Evolutionary conservation across 2,888 invertebrate genomes (phyloP), one percentile per base, ranked within the genome.

Genomic region (Chironomus tentans): DNA sequence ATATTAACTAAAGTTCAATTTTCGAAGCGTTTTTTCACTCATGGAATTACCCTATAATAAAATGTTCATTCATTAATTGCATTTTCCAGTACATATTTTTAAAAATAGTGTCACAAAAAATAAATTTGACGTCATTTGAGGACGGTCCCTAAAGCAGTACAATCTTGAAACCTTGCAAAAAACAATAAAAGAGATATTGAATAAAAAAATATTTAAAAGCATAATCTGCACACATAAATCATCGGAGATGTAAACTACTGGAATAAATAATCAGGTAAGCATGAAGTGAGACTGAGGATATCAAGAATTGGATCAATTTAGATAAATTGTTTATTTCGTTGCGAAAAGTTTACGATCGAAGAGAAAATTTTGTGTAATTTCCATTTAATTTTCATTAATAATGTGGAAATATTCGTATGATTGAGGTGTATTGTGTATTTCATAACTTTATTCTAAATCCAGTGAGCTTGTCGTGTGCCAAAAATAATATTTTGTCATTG

Each of bases 231-330:
- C 56, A 56, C 15, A 65, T 24, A 65, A 65, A 56, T 56, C 56
- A 38, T 38, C 38, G 38, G 56, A 24, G 65, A 65, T 65, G 65
- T 65, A 65, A 65, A 65, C 65, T 65, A 65, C 65, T 65, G 65
- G 65, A 65, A 65, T 65, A 65, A 24, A 13, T 65, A 4, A 21
- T 12, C 7, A 56, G 22, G 22, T 65, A 65, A 65, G 21, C 7
- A 5, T 22, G 13, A 2, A 12, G n/a, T 65, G 24, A 24, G 13
- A n/a, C 21, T 13, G 38, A 38, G 10, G 38, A 38, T 38, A 38
- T 38, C 38, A 38, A 38, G 10, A 38, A 38, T 38, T 38, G 10
- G 7, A 38, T 38, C 38, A 38, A 38, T 38, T 38, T 38, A 10
- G 38, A 38, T 38, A 38, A 38, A 38, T 2, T 38, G 10, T 38